Evolutionary conservation across 2,113 vertebrate genomes (phyloP).

Genomic region (Naja naja): DNA sequence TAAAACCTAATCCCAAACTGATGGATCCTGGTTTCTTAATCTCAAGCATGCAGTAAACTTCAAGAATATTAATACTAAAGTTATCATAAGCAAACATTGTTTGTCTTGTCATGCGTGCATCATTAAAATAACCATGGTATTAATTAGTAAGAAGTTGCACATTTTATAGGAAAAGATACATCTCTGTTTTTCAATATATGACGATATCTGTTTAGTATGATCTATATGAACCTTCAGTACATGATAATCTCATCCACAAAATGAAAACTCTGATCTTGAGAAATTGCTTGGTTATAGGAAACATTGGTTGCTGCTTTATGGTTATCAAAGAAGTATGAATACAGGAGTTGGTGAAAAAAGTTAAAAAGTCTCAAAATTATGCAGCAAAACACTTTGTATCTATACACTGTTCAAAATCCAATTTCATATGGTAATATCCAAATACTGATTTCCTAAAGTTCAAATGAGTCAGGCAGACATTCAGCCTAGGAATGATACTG

Average conservation of each 20-base stretch:
- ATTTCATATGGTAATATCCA: neutral
- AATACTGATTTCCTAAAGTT: neutral
- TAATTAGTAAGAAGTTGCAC: neutral
- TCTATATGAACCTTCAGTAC: neutral
- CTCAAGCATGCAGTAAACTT: neutral
- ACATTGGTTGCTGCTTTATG: neutral
- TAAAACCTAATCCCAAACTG: neutral
- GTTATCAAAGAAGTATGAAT: neutral
- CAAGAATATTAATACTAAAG: neutral
- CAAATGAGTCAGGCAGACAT: neutral
- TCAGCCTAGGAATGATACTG: neutral
- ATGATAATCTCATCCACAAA: neutral
- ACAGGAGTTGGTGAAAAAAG: neutral
- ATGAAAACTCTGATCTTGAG: neutral
- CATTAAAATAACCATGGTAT: neutral
- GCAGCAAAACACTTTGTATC: too few species aligned
- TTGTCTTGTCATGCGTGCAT: neutral
- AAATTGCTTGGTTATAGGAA: neutral
- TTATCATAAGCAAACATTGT: neutral
- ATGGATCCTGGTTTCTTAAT: neutral
- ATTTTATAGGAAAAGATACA: neutral
- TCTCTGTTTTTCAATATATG: neutral
- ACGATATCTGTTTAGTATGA: neutral
- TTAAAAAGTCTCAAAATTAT: neutral
- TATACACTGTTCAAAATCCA: neutral